Base-by-base conservation (phyloP, 2,888 invertebrate species). In the Nomada fabriciana region DNA sequence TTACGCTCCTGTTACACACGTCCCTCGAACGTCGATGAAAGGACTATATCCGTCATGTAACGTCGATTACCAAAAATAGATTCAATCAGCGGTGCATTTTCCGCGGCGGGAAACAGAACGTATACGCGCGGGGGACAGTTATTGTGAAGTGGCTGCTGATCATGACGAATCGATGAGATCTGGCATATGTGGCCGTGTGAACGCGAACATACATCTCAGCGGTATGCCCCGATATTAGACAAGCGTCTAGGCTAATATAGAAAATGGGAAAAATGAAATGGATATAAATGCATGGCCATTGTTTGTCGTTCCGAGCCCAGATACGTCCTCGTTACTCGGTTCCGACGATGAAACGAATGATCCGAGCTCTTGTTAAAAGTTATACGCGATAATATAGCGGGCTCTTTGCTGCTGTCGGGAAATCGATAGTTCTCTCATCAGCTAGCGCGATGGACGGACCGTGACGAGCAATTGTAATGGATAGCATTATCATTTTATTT, bases 101-200 rank as follows among this genome's bases (percentile, higher is more conserved):
- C 80, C 78, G 80, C 60, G 64, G 79, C 84, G 75, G 83, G 85
- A 88, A 87, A 86, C 86, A 87, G 85, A 76, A 47, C 52, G 29
- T 57, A 20, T 52, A 47, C 1, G 61, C 18, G 68, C 29, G 43
- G 29, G 65, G 72, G 64, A 52, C 29, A 29, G 29, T 9, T 52
- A 55, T 50, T 59, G 76, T n/a, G 77, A 75, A 80, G 71, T 84
- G 50, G 76, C 60, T 67, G 70, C 59, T 79, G 89, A 89, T 89
- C 90, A 90, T 92, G 91, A 92, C 92, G 90, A 92, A 92, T 92
- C 91, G 90, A 82, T 90, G 92, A 89, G 91, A 92, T 88, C 89
- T 79, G 76, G 80, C 91, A 92, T 90, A 90, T 91, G 91, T 85
- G 88, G 61, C 85, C 91, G 90, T 91, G 91, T 85, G 92, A 92